Percentiles rank a stretch among this genome's conserved stretches.
Evolutionary conservation across 2,888 invertebrate species (phyloP).

Genomic region (Ceraclea dissimilis): DNA sequence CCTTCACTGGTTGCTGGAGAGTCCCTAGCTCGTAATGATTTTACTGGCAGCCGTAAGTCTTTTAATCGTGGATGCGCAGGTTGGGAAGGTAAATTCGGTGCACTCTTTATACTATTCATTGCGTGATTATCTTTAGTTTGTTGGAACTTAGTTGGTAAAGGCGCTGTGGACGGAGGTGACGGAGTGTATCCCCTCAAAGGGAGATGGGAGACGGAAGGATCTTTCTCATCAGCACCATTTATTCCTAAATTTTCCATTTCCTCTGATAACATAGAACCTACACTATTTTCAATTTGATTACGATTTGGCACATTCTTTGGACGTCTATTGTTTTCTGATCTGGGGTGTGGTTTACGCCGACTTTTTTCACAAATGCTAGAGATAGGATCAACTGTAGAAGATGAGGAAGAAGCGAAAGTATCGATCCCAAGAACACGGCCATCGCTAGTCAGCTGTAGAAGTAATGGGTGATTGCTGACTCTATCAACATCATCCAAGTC

Average conservation of each 20-base stretch:
- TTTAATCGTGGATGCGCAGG: constrained; percentile 63
- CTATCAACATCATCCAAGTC: constrained; percentile 76
- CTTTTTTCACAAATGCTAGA: constrained; percentile 37
- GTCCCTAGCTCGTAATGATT: constrained; percentile 56
- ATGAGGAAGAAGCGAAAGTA: constrained; percentile 36
- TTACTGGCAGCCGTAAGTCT: constrained; percentile 66
- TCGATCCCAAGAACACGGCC: constrained; percentile 25
- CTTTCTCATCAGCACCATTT: constrained; percentile 46
- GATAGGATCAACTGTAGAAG: constrained; percentile 45
- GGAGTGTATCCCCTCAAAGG: constrained; percentile 68
- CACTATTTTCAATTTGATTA: constrained; percentile 37
- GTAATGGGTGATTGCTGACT: constrained; percentile 71
- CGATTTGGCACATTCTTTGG: constrained; percentile 55
- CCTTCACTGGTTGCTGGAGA: constrained; percentile 55
- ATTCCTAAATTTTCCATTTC: constrained; percentile 59
- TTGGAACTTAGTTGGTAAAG: constrained; percentile 73
- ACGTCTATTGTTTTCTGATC: constrained; percentile 48
- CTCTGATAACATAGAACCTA: constrained; percentile 40
- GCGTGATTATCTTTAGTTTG: constrained; percentile 59
- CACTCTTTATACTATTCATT: constrained; percentile 74
- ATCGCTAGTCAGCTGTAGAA: constrained; percentile 50
- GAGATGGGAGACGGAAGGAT: constrained; percentile 53
- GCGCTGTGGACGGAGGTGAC: constrained; percentile 78
- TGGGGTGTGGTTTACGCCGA: constrained; percentile 50
- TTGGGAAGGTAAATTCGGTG: constrained; percentile 67